These are phyloP conservation scores for Colius striatus DNA, from an alignment of 2,113 vertebrate genomes.

Conservation along the genomic window DNA sequence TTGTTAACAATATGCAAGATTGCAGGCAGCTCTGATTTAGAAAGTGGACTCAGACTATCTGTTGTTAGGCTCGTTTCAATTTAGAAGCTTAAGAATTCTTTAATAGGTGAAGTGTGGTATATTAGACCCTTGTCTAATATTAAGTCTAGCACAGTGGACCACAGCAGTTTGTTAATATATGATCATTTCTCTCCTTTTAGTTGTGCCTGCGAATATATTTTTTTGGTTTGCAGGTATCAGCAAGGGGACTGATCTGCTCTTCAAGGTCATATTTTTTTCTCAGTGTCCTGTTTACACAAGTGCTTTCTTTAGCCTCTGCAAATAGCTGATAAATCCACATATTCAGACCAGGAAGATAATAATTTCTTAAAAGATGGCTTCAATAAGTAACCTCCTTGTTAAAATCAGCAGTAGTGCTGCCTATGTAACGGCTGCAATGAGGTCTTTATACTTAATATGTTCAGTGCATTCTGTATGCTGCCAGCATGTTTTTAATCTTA, in stretches of 20 bases:
- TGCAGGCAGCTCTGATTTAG: not conserved
- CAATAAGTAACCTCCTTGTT: not conserved
- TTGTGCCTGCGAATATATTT: not conserved
- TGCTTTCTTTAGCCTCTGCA: not conserved
- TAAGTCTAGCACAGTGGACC: not conserved
- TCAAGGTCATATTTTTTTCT: not conserved
- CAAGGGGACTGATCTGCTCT: not conserved
- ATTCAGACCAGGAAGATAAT: not conserved
- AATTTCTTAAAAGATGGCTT: not conserved
- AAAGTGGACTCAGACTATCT: not conserved
- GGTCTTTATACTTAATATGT: constrained; percentile 34
- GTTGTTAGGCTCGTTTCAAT: not conserved
- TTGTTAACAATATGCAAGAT: not conserved
- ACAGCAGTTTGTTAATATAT: not conserved
- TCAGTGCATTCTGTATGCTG: not conserved
- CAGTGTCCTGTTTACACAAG: not conserved
- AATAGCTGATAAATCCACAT: not conserved
- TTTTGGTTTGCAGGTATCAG: not conserved
- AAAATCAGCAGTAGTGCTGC: not conserved
- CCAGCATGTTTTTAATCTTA: constrained; percentile 60
- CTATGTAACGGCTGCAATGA: not conserved
- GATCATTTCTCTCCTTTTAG: not conserved
- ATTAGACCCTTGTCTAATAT: not conserved
- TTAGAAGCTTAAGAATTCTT: not conserved
- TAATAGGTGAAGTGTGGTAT: not conserved